Evolutionary conservation across 2,888 invertebrate genomes (phyloP).

Genomic region (Periphyllus acericola): DNA sequence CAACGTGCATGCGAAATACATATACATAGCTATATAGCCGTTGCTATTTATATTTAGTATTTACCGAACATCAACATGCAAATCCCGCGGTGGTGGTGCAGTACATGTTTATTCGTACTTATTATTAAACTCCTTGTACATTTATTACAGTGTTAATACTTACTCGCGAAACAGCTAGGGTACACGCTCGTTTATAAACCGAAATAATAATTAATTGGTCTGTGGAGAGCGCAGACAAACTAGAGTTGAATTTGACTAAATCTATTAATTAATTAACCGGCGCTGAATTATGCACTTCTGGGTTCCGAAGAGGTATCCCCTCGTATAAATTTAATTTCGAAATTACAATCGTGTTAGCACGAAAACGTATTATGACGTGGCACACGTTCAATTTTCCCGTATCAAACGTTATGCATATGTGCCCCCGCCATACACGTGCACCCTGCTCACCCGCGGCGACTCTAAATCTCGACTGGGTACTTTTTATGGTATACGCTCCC

Average conservation of each 20-base stretch:
- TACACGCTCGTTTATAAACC: neutral
- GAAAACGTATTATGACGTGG: neutral
- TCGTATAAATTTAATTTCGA: slow-evolving; percentile 26
- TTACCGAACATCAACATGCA: neutral
- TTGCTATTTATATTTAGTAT: neutral
- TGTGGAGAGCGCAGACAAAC: neutral
- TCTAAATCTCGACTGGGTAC: neutral
- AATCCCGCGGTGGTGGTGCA: too few relatives aligned
- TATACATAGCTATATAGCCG: too few relatives aligned
- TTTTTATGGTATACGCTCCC: neutral
- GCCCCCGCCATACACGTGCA: neutral
- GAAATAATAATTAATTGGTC: slow-evolving; percentile 21
- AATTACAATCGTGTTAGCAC: neutral
- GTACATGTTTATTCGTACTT: slow-evolving; percentile 11
- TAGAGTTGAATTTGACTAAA: slow-evolving; percentile 9
- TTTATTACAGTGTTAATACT: neutral
- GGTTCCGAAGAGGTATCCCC: neutral
- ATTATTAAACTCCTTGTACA: neutral
- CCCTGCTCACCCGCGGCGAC: too few relatives aligned
- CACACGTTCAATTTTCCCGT: neutral
- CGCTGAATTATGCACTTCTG: neutral
- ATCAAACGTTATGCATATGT: neutral
- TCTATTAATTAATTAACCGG: slow-evolving; percentile 13
- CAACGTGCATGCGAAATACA: neutral
- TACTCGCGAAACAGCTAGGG: neutral